Conservation (phyloP, 2,797 vertebrate genomes). For the Hippocampus kuda region DNA sequence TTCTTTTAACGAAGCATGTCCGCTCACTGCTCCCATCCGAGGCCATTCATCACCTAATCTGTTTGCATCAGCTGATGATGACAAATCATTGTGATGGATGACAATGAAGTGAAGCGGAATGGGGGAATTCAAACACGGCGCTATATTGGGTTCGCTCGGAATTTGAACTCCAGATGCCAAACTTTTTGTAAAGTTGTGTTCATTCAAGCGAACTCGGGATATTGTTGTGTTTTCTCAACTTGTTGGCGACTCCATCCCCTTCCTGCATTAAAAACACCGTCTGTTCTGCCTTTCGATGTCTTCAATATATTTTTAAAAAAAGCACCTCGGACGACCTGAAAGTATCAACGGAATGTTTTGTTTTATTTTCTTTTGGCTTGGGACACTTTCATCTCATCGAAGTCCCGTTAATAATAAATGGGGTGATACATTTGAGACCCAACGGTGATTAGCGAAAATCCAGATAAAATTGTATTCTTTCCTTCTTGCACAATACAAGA, state of each 20-base stretch:
- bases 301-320: neutral
- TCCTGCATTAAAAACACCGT: neutral
- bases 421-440: too few relatives aligned
- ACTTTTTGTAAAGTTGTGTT: neutral
- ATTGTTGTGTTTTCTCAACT: neutral
- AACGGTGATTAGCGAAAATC: too few relatives aligned
- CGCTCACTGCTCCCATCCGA: neutral
- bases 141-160: neutral
- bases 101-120: conserved; percentile 7
- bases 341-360: too few relatives aligned
- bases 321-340: too few relatives aligned
- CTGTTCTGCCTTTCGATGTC: neutral
- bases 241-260: neutral
- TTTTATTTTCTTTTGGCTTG: too few relatives aligned
- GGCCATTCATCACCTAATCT: conserved; percentile 1
- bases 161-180: neutral
- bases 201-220: neutral
- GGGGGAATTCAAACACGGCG: neutral
- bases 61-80: conserved; percentile 1
- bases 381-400: too few relatives aligned
- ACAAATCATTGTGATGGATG: conserved; percentile 4
- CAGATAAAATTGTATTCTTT: too few relatives aligned
- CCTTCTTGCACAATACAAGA: too few relatives aligned
- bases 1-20: conserved; percentile 6
- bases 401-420: too few relatives aligned